Conservation (phyloP, 2,888 invertebrate species). For the Nymphalis c-album region DNA sequence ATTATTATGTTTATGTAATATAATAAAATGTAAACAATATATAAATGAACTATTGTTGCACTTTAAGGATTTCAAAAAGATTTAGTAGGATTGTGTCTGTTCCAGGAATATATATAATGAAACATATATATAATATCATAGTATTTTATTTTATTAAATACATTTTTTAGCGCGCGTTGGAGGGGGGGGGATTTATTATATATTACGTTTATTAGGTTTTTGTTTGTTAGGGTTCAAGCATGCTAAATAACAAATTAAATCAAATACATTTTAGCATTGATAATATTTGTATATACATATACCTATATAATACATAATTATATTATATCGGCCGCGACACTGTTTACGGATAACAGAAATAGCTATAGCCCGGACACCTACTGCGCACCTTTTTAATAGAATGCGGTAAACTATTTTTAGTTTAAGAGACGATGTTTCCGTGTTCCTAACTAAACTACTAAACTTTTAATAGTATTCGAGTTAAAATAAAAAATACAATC, state of each 20-base stretch:
- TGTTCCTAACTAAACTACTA: conserved; percentile 16
- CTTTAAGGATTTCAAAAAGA: too few relatives aligned
- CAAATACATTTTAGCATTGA: too few relatives aligned
- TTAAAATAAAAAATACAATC: not conserved
- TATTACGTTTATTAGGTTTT: too few relatives aligned
- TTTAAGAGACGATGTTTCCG: conserved; percentile 23
- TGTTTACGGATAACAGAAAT: conserved; percentile 32
- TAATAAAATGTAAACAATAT: not conserved
- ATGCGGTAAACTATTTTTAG: conserved; percentile 32
- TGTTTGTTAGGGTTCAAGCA: too few relatives aligned
- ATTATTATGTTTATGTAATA: not conserved
- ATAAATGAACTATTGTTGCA: too few relatives aligned
- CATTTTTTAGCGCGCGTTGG: not conserved
- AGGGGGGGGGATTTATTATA: too few relatives aligned
- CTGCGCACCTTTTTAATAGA: conserved; percentile 32
- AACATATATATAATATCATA: not conserved
- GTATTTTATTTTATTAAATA: not conserved
- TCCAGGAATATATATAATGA: too few relatives aligned
- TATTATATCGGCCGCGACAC: not conserved
- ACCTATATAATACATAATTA: not conserved
- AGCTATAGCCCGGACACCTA: conserved; percentile 31
- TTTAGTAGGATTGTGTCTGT: too few relatives aligned
- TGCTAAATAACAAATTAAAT: too few relatives aligned
- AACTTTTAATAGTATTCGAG: conserved; percentile 9
- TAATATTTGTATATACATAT: too few relatives aligned